Percentiles rank a stretch among this genome's conserved stretches.
These are phyloP conservation scores for Epizoanthus stellaris DNA, from an alignment of 92 coral and sea anemone genomes.

Conservation along the genomic window DNA sequence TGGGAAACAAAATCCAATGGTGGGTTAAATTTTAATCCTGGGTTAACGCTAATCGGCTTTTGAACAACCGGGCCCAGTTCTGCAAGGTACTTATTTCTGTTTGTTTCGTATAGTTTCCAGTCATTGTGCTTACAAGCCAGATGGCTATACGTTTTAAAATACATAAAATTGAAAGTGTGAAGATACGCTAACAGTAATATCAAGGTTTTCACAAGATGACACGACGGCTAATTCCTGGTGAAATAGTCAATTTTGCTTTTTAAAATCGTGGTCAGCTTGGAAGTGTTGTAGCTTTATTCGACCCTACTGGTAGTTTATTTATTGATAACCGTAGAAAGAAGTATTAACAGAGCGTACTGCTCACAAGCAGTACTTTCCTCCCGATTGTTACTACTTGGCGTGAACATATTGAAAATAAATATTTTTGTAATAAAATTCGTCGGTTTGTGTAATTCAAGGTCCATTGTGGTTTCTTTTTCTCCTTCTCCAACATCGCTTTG, in stretches of 20 bases:
- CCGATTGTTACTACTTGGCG: not conserved
- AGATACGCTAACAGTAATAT: too few relatives aligned
- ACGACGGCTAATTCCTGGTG: too few relatives aligned
- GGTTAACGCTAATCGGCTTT: too few relatives aligned
- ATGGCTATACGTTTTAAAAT: not conserved
- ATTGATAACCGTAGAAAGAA: not conserved
- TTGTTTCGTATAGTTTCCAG: not conserved
- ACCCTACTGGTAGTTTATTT: not conserved
- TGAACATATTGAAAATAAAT: conserved; percentile 8
- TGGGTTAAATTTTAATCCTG: too few relatives aligned
- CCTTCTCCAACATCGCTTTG: not conserved
- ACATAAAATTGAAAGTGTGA: not conserved
- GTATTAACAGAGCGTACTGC: not conserved
- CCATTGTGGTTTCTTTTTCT: not conserved
- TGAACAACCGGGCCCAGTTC: too few relatives aligned
- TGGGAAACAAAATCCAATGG: too few relatives aligned
- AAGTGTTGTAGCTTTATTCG: too few relatives aligned
- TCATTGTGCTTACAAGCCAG: not conserved
- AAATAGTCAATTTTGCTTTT: too few relatives aligned
- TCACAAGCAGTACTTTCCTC: not conserved
- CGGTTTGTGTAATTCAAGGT: not conserved
- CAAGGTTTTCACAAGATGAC: too few relatives aligned
- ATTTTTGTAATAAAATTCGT: not conserved
- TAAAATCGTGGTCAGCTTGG: not conserved
- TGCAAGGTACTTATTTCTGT: not conserved